A percentile compares a stretch with the other conserved stretches of the same genome.
phyloP scores from a whole-genome alignment of 37 sponge, comb jelly and placozoan species.

The Cliona cf. orientalis region DNA sequence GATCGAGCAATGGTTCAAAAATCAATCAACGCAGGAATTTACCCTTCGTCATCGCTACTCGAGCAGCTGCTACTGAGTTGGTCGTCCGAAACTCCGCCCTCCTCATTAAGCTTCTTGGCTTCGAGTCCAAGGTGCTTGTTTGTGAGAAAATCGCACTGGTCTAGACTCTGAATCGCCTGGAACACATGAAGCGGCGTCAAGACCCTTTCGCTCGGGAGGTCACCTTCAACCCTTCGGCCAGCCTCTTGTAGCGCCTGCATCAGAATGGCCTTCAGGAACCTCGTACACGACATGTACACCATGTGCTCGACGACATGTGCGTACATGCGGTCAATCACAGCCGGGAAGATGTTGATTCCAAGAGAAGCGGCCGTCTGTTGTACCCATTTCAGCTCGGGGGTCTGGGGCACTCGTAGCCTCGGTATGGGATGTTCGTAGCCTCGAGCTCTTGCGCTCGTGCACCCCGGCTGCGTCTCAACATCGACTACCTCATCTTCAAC shows the following conservation, averaged over 20 bases:
- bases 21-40: too few relatives aligned
- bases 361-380: constrained; percentile 42
- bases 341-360: constrained; percentile 54
- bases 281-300: constrained; percentile 60
- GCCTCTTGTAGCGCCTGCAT: constrained; percentile 29
- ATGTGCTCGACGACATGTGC: constrained; percentile 77
- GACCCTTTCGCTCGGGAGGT: constrained; percentile 27
- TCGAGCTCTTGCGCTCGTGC: neutral
- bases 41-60: constrained; percentile 17
- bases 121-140: constrained; percentile 40
- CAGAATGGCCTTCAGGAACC: constrained; percentile 41
- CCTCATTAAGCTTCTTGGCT: neutral
- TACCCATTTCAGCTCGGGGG: constrained; percentile 69
- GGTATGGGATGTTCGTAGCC: neutral
- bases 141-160: constrained; percentile 63
- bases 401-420: constrained; percentile 43
- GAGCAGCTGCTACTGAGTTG: neutral
- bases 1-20: too few relatives aligned
- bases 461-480: neutral
- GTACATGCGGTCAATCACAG: constrained; percentile 57
- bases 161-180: constrained; percentile 35
- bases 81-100: neutral
- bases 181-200: constrained; percentile 47
- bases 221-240: constrained; percentile 9
- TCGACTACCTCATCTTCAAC: constrained; percentile 23